Evolutionary conservation across 2,797 vertebrate genomes (phyloP), one percentile per base, ranked within the genome.

Genomic region (Urosaurus nigricauda): DNA sequence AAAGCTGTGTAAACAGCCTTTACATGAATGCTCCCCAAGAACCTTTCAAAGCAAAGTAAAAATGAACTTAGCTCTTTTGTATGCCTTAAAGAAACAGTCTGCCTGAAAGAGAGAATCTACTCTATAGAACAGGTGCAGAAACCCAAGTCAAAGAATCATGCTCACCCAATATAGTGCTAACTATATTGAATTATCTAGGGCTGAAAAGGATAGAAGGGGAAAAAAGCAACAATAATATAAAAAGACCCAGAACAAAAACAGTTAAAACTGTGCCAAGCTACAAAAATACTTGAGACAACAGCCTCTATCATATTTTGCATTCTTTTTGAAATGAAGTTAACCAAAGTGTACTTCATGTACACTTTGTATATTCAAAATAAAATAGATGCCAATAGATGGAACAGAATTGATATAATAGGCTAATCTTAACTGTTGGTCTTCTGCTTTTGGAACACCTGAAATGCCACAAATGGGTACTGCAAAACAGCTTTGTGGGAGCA

Each of bases 1-100:
- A 90, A 37, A 63, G 47, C 53, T 75, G 51, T 37, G 78, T 78
- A 24, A 92, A 86, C 51, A 71, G 63, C 88, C 65, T 92, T 79
- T 74, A 47, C 7, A 47, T 24, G 77, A 84, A 87, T 53, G 2
- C 80, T 4, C 79, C 29, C 0, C 3, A 87, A 40, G 84, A 90
- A 90, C 82, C 90, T 0, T 83, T 90, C 68, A n/a, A n/a, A 0
- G 12, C 47, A 9, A 70, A 0, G 88, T 70, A 84, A 88, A 86
- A 3, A 68, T 88, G 84, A 88, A 75, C 79, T 78, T 81, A 81
- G 85, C 26, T 87, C 74, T 63, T 51, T 37, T 83, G 82, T 16
- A 24, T 17, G 86, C 11, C 56, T 92, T 89, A 82, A 51, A 70
- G 63, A 21, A 11, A 4, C 43, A 77, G 29, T 1, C 53, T 79